Conservation (phyloP, 2,888 invertebrate species). For the Pharmacophagus antenor region DNA sequence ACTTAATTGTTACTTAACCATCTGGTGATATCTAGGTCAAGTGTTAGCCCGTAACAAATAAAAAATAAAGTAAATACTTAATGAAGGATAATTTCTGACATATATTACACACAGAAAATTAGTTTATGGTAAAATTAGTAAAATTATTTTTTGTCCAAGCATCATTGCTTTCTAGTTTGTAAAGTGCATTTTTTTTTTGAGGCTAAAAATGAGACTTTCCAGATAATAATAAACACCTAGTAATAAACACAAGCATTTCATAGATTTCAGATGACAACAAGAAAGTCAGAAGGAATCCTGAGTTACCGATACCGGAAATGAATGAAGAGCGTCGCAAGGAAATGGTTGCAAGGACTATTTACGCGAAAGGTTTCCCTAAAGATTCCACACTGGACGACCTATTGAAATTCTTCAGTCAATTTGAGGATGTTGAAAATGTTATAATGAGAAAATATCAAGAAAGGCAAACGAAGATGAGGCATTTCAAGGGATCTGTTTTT, state of each 20-base stretch:
- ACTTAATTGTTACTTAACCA: too few relatives aligned
- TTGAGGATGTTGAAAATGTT: slow-evolving; percentile 86
- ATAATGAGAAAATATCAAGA: slow-evolving; percentile 83
- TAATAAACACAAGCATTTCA: background rate
- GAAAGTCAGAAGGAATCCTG: slow-evolving; percentile 87
- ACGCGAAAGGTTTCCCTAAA: slow-evolving; percentile 92
- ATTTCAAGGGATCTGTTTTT: slow-evolving; percentile 96
- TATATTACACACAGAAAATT: too few relatives aligned
- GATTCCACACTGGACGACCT: slow-evolving; percentile 85
- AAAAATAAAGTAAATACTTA: too few relatives aligned
- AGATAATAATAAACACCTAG: too few relatives aligned
- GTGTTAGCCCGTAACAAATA: too few relatives aligned
- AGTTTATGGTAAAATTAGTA: too few relatives aligned
- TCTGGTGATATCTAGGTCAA: too few relatives aligned
- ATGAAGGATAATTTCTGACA: too few relatives aligned
- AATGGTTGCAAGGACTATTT: slow-evolving; percentile 87
- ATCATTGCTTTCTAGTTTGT: too few relatives aligned
- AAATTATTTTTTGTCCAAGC: too few relatives aligned
- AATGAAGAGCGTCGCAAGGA: slow-evolving; percentile 91
- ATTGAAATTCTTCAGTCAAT: slow-evolving; percentile 85
- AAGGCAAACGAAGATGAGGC: slow-evolving; percentile 81
- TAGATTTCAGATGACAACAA: slow-evolving; percentile 84
- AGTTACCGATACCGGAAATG: slow-evolving; percentile 90
- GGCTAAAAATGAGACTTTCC: too few relatives aligned
- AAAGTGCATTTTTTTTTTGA: too few relatives aligned